phyloP scores from a whole-genome alignment of 1,140 invertebrate genomes.

The Euwallacea similis region DNA sequence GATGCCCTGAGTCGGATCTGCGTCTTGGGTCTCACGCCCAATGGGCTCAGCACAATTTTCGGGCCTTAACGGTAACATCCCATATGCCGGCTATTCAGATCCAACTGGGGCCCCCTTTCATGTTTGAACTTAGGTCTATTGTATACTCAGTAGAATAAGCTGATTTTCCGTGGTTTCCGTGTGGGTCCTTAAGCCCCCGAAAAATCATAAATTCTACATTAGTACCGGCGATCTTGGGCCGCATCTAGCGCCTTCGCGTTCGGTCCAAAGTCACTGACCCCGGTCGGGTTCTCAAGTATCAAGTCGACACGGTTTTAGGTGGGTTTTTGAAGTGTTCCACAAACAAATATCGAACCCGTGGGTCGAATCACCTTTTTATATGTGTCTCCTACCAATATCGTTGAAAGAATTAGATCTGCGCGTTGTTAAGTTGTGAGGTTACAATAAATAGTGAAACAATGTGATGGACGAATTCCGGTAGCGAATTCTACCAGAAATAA shows the following conservation, averaged over 20 bases:
- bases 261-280: background rate
- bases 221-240: no score
- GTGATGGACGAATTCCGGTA: conserved; percentile 7
- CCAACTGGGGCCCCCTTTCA: no score
- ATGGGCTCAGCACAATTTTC: no score
- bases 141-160: no score
- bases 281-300: background rate
- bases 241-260: background rate
- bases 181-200: no score
- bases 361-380: background rate
- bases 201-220: no score
- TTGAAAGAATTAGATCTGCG: background rate
- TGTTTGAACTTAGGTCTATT: no score
- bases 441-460: background rate
- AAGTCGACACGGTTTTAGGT: conserved; percentile 5
- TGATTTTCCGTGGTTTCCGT: no score
- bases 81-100: no score
- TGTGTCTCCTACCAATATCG: background rate
- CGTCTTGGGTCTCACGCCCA: no score
- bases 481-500: conserved; percentile 2
- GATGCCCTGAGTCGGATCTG: no score
- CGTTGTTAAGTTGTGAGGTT: background rate
- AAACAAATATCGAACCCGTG: conserved; percentile 2
- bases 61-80: no score
- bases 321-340: conserved; percentile 19